Evolutionary conservation across 2,113 vertebrate genomes (phyloP).

Genomic region (Notarius quadriscutis): DNA sequence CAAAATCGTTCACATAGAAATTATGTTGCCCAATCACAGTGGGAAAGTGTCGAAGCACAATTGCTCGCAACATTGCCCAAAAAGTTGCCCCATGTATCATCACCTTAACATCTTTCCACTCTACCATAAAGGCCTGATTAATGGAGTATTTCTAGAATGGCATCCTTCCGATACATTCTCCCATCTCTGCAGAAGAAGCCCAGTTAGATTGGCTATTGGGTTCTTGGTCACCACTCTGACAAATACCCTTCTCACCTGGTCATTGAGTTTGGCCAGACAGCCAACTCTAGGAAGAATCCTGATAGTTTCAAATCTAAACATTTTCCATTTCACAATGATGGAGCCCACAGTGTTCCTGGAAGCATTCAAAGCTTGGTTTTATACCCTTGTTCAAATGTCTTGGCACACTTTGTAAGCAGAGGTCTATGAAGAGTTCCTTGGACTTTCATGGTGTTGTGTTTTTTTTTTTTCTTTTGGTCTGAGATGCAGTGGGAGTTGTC

Average conservation of each 20-base stretch:
- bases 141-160: neutral
- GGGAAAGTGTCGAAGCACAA: no score
- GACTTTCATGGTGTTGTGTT: neutral
- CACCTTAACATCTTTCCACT: neutral
- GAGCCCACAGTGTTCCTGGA: neutral
- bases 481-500: neutral
- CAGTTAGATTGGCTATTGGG: neutral
- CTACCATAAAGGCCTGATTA: neutral
- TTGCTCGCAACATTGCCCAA: no score
- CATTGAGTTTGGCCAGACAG: neutral
- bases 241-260: neutral
- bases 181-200: neutral
- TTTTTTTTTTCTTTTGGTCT: neutral
- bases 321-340: neutral
- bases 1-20: no score
- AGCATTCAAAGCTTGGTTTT: neutral
- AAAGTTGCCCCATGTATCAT: no score
- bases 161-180: neutral
- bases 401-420: neutral
- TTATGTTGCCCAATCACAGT: no score
- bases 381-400: neutral
- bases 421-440: neutral
- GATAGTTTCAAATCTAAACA: neutral
- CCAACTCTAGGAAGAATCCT: neutral
- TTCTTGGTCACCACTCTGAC: neutral